Percentiles rank a stretch among this genome's conserved stretches.
These are phyloP conservation scores for Anoplolepis gracilipes DNA, from an alignment of 1,140 invertebrate species.

Conservation along the genomic window DNA sequence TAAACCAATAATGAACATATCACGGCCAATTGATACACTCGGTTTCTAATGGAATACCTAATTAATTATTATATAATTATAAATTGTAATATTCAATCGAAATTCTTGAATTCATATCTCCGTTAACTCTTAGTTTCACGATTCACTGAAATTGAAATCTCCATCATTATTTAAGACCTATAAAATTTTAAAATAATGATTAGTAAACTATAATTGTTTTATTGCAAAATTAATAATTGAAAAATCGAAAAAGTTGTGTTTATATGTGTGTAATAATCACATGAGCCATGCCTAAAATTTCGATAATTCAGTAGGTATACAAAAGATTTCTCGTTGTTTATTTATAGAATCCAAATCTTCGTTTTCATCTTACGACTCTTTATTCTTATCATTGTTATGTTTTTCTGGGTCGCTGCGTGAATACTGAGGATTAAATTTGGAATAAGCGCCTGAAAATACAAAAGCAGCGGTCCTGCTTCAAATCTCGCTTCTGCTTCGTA, in stretches of 20 bases:
- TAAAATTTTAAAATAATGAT: background rate
- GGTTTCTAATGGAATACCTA: background rate
- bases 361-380: background rate
- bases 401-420: slow-evolving; percentile 10
- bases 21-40: too few relatives aligned
- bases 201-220: background rate
- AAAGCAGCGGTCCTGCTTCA: slow-evolving; percentile 20
- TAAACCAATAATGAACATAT: background rate
- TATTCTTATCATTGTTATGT: slow-evolving; percentile 27
- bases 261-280: background rate
- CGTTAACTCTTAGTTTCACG: background rate
- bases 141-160: background rate
- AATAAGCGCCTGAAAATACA: slow-evolving; percentile 6
- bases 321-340: slow-evolving; percentile 6
- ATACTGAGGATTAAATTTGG: slow-evolving; percentile 13
- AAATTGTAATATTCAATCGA: background rate
- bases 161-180: background rate
- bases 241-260: background rate
- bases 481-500: slow-evolving; percentile 23
- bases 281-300: background rate
- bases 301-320: background rate
- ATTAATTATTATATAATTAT: slow-evolving; percentile 8
- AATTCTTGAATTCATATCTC: background rate
- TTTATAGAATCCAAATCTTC: background rate
- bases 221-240: background rate